Evolutionary conservation across 1,140 invertebrate genomes (phyloP), one percentile per base, ranked within the genome.

Genomic region (Lerema accius): DNA sequence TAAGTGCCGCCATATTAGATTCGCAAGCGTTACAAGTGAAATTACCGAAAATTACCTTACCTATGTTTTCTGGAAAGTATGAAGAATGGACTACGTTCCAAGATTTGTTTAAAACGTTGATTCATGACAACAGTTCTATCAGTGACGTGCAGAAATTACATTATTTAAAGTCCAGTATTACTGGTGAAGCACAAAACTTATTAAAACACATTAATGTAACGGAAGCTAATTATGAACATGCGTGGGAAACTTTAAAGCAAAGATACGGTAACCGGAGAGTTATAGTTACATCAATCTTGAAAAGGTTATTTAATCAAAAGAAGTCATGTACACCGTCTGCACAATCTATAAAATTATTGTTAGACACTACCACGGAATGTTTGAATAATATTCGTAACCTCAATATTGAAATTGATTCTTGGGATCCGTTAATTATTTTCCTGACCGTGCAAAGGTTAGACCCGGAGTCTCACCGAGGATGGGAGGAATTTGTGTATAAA

Each of bases 21-120:
- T n/a, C n/a, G n/a, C n/a, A n/a, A n/a, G n/a, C n/a, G n/a, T n/a
- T n/a, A n/a, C n/a, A n/a, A n/a, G 35, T 64, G 9, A 55, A 39
- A 16, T 23, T 58, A 23, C 62, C 62, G 23, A 42, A 19, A 17
- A 64, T 64, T 0, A 28, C 56, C n/a, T 42, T 64, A 49, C 63
- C 64, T 16, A 66, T 19, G 9, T 66, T 66, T 32, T 42, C 7
- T 10, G 64, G 64, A 28, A 39, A 5, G 16, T 65, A 65, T 46
- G 55, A 59, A 17, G 55, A 46, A 9, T 59, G 55, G 55, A 23
- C 42, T 11, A 46, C 65, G 3, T 67, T 67, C 50, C 17, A 51
- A 9, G 66, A 69, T 45, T 35, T 60, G 32, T 69, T 69, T 49
- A 50, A 15, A 7, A 45, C 66, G 13, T 17, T 69, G 9, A 37